Percentiles rank a stretch among this genome's conserved stretches.
phyloP scores from a whole-genome alignment of 2,888 invertebrate species.

The Xylophagus ater region DNA sequence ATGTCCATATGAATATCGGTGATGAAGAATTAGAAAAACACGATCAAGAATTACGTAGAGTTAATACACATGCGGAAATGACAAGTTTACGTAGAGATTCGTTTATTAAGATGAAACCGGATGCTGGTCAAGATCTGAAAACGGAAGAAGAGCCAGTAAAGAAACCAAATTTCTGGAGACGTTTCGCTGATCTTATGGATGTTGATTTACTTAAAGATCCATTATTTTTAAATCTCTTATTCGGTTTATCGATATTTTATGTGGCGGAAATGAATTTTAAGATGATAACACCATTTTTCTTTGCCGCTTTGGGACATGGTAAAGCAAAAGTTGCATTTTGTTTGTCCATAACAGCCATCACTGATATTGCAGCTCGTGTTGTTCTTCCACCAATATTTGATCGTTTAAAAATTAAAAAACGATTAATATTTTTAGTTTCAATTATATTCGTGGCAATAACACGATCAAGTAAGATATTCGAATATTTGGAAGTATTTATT shows the following conservation, averaged over 20 bases:
- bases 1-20: conserved; percentile 51
- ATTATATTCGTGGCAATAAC: conserved; percentile 59
- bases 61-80: conserved; percentile 33
- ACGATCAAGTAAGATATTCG: conserved; percentile 54
- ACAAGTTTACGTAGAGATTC: conserved; percentile 31
- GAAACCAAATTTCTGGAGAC: conserved; percentile 42
- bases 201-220: conserved; percentile 60
- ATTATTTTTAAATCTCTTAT: conserved; percentile 59
- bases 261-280: conserved; percentile 66
- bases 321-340: conserved; percentile 61
- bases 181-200: conserved; percentile 56
- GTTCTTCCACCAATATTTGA: conserved; percentile 65
- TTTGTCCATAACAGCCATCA: conserved; percentile 60
- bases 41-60: conserved; percentile 35
- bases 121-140: conserved; percentile 10
- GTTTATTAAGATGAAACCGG: conserved; percentile 36
- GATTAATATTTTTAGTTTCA: conserved; percentile 59
- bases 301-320: conserved; percentile 49
- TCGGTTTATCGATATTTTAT: conserved; percentile 61
- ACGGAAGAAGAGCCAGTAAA: conserved; percentile 15
- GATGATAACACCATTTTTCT: conserved; percentile 60
- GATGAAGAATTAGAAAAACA: conserved; percentile 37
- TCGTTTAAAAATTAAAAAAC: conserved; percentile 52
- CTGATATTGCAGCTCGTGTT: conserved; percentile 61
- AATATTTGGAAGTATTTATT: background rate